Evolutionary conservation across 1,140 invertebrate genomes (phyloP).

Genomic region (Eupristina koningsbergeri): DNA sequence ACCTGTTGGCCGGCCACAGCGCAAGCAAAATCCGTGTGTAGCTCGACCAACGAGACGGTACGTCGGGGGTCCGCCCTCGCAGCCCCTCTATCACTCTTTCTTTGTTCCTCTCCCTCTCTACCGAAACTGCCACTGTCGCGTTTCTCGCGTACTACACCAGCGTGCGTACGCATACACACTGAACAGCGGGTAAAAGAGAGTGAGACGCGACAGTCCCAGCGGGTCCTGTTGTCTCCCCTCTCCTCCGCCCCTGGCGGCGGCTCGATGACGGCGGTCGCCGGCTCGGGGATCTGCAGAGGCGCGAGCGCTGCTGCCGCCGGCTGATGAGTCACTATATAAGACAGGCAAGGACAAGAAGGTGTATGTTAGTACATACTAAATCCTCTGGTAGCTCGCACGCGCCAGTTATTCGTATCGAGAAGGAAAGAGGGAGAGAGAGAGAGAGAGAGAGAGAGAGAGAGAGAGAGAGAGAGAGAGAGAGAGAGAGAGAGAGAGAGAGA

Average conservation of each 20-base stretch:
- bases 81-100: slow-evolving; percentile 50
- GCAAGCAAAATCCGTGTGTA: slow-evolving; percentile 51
- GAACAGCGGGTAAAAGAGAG: slow-evolving; percentile 30
- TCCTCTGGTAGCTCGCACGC: slow-evolving; percentile 68
- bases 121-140: background rate
- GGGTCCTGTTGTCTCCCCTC: slow-evolving; percentile 24
- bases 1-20: slow-evolving; percentile 20
- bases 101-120: slow-evolving; percentile 40
- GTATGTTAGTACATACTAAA: slow-evolving; percentile 71
- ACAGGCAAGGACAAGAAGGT: slow-evolving; percentile 72
- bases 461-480: background rate
- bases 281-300: slow-evolving; percentile 42
- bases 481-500: too few relatives aligned
- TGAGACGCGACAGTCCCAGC: slow-evolving; percentile 40
- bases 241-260: background rate
- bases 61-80: slow-evolving; percentile 57
- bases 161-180: slow-evolving; percentile 43
- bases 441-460: slow-evolving; percentile 21
- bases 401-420: slow-evolving; percentile 50
- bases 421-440: slow-evolving; percentile 10
- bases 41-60: slow-evolving; percentile 51
- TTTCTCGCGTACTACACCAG: slow-evolving; percentile 6
- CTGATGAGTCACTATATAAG: slow-evolving; percentile 73
- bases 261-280: slow-evolving; percentile 25
- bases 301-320: slow-evolving; percentile 58